Evolutionary conservation across 2,888 invertebrate genomes (phyloP).

Genomic region (Cybosia mesomella): DNA sequence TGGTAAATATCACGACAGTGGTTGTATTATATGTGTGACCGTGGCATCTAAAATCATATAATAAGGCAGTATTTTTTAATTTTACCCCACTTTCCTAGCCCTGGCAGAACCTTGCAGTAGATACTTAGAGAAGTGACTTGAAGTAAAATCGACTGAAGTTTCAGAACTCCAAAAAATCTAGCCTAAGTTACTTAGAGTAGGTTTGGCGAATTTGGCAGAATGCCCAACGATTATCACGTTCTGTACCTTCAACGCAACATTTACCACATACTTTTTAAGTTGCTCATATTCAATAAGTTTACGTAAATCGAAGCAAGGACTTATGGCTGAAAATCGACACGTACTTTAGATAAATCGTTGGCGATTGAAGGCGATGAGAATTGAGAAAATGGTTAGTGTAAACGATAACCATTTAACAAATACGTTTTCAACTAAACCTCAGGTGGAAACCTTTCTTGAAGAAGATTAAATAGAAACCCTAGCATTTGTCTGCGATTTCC

Average conservation of each 20-base stretch:
- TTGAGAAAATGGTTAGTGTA: background rate
- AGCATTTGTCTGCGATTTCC: background rate
- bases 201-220: background rate
- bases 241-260: background rate
- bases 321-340: conserved; percentile 4
- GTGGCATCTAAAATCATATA: too few species aligned
- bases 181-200: background rate
- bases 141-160: background rate
- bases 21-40: background rate
- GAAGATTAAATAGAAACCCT: background rate
- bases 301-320: background rate
- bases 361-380: background rate
- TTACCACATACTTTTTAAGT: background rate
- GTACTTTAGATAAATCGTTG: background rate
- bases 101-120: background rate
- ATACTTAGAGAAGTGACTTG: background rate
- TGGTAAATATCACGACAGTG: background rate
- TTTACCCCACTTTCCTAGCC: too few species aligned
- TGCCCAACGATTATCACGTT: background rate
- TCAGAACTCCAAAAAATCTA: background rate
- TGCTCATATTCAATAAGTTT: background rate
- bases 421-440: background rate
- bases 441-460: background rate
- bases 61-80: too few species aligned
- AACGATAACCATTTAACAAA: conserved; percentile 5